Base-by-base conservation (phyloP, 2,797 vertebrate genomes). In the Aphelocoma californica region DNA sequence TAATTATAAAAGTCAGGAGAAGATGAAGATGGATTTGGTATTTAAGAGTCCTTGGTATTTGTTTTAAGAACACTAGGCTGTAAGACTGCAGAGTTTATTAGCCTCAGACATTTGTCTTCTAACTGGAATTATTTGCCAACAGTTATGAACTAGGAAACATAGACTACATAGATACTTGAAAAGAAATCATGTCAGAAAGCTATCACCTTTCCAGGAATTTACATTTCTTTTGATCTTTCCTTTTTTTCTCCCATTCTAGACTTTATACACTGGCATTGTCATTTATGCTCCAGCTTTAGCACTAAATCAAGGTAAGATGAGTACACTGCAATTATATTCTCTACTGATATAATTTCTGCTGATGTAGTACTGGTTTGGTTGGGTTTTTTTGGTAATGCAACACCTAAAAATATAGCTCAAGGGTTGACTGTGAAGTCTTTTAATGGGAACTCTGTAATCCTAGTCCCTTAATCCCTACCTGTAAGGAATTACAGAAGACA, bases 201-300 rank as follows among this genome's bases (percentile, higher is more conserved):
- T 45, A 64, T 67, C 38, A 50, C 17, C n/a, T 84, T 78, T 67
- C 23, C 25, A 82, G 57, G 45, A 91, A 78, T 67, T 91, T 80
- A n/a, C 11, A 53, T 80, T 87, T 93, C 28, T 92, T 86, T 79
- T 88, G 15, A 66, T 74, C 14, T 88, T 70, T 17, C 57, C 9
- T 94, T 56, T 86, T 32, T 85, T 93, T 81, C 86, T 32, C 38
- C 44, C 7, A 8, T 61, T 73, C 32, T 92, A 98, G 98, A 95
- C 96, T 84, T 95, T 98, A 69, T 98, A 98, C 56, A 98, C 98
- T 67, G 98, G 98, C 86, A 98, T 98, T 95, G 98, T 98, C 80
- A 98, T 98, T 93, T 98, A 98, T 65, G 98, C 98, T 72, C 98
- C 98, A 93, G 98, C 98, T 34, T 96, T 98, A 96, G 98, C 98